Evolutionary conservation across 2,797 vertebrate genomes (phyloP), one percentile per base, ranked within the genome.

Genomic region (Falco novaeseelandiae): DNA sequence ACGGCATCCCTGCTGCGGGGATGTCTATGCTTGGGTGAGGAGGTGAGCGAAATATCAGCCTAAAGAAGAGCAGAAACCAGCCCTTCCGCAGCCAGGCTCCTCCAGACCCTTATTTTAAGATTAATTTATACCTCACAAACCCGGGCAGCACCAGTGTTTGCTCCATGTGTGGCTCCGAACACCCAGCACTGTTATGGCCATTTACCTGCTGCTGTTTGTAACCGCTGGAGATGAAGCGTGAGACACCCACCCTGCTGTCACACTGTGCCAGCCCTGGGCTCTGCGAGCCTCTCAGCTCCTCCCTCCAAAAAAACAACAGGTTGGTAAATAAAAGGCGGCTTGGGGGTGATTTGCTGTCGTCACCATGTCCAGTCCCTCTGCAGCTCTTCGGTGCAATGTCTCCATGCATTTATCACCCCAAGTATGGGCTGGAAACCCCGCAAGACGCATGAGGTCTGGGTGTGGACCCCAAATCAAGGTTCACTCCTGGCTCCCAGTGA

Each of bases 261-360:
- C 38, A 8, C 30, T 2, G 0, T 65, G 38, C 51, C 69, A 19
- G 30, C 23, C 34, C 77, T 1, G 5, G 69, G 54, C 42, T 20
- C 55, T 34, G 62, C 4, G 2, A 8, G 27, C 13, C 15, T 14
- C 58, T 15, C 58, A 48, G 48, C 58, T 55, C 17, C 13, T 16
- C 48, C 42, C 32, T 52, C 34, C 7, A 36, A 36, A 9, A 13
- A 61, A 27, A 21, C 40, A 67, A 38, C 22, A 57, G 40, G 2
- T 3, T 22, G 27, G 61, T 11, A 23, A n/a, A 27, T 0, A 2
- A 74, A 70, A 55, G 2, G 38, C 0, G 0, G 2, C 36, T 5
- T 0, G 0, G 22, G 23, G 44, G 18, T 59, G 34, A 8, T 11
- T 66, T 32, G 66, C 38, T 42, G 38, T 18, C 0, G 1, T 72